Conservation (phyloP, 1,140 invertebrate genomes). For the Drosophila guanche region DNA sequence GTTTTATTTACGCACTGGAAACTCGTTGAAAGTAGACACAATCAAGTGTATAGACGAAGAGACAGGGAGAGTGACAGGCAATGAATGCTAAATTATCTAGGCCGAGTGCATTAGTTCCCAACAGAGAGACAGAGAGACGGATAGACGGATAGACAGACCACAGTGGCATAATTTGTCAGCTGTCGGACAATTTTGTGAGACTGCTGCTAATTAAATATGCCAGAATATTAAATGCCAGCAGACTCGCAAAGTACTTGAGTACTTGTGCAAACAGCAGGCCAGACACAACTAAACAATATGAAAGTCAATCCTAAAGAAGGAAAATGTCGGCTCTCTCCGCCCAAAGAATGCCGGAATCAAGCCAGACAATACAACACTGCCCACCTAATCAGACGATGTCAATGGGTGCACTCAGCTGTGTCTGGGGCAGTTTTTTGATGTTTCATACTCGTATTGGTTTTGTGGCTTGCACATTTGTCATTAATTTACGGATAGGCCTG, state of each 20-base stretch:
- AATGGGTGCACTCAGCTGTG: conserved; percentile 27
- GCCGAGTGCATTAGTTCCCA: conserved; percentile 68
- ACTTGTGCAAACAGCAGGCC: conserved; percentile 45
- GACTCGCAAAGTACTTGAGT: conserved; percentile 54
- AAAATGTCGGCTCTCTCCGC: not conserved
- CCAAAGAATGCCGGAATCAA: conserved; percentile 33
- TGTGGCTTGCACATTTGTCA: conserved; percentile 11
- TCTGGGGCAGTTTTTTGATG: conserved; percentile 19
- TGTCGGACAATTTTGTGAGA: conserved; percentile 63
- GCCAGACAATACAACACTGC: conserved; percentile 7
- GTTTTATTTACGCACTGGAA: conserved; percentile 72
- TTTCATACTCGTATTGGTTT: conserved; percentile 2
- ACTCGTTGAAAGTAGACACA: conserved; percentile 54
- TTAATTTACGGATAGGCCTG: conserved; percentile 11
- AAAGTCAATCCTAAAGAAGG: conserved; percentile 32
- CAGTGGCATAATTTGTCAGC: conserved; percentile 64
- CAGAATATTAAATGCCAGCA: conserved; percentile 29
- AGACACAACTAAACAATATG: conserved; percentile 27
- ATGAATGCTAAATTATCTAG: conserved; percentile 70
- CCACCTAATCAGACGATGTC: conserved; percentile 35
- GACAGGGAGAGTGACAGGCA: conserved; percentile 40
- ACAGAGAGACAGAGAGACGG: conserved; percentile 24
- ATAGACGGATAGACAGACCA: conserved; percentile 4
- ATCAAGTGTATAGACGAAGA: too few species aligned
- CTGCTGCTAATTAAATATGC: conserved; percentile 63